A percentile compares a stretch with the other conserved stretches of the same genome.
Evolutionary conservation across 2,888 invertebrate species (phyloP).

Genomic region (Synergus laeviventris): DNA sequence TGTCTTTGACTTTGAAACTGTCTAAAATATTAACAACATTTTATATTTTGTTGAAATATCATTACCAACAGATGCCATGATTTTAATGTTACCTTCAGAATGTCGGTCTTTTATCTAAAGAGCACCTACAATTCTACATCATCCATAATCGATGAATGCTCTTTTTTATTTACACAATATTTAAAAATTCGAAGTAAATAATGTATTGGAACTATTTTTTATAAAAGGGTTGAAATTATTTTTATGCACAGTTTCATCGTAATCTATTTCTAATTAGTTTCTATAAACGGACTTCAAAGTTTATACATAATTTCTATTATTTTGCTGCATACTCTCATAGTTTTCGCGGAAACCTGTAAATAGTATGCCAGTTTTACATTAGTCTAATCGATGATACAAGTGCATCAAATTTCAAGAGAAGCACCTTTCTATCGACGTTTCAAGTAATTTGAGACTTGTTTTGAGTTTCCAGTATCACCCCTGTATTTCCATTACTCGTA

Average conservation of each 20-base stretch:
- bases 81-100: too few relatives aligned
- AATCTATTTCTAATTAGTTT: background rate
- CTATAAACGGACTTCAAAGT: background rate
- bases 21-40: too few relatives aligned
- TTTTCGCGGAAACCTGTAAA: conserved; percentile 33
- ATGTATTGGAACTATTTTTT: too few relatives aligned
- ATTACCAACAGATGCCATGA: too few relatives aligned
- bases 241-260: background rate
- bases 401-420: conserved; percentile 33
- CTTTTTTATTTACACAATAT: too few relatives aligned
- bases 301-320: background rate
- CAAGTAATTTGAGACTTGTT: conserved; percentile 24
- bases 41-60: too few relatives aligned
- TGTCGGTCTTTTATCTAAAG: too few relatives aligned
- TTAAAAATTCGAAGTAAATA: too few relatives aligned
- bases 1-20: too few relatives aligned
- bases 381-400: conserved; percentile 27
- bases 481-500: conserved; percentile 25
- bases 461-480: conserved; percentile 21
- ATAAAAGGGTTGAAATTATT: too few relatives aligned
- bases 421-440: conserved; percentile 26
- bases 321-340: background rate
- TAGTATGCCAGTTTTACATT: background rate
- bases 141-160: too few relatives aligned
- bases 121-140: too few relatives aligned